A percentile compares a stretch with the other conserved stretches of the same genome.
Conservation (phyloP, 92 coral and sea anemone species). For the Scolanthus callimorphus region DNA sequence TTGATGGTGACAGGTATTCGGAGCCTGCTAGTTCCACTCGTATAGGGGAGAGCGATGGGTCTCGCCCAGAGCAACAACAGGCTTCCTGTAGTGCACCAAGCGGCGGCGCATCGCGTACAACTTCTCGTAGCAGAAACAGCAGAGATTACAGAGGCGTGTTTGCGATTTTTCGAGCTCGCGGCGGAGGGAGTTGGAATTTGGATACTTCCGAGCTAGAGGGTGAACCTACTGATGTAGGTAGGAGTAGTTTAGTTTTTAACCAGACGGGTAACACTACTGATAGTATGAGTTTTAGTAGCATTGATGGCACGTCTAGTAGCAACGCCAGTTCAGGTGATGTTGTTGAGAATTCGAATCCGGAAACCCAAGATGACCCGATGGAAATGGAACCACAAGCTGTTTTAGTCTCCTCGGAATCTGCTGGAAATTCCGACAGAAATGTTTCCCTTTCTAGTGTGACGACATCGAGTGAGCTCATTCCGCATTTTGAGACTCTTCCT, state of each 20-base stretch:
- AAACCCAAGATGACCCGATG: neutral
- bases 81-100: neutral
- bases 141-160: constrained; percentile 63
- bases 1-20: neutral
- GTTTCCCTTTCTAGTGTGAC: neutral
- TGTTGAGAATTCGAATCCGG: neutral
- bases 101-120: neutral
- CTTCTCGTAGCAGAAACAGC: neutral
- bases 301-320: constrained; percentile 15
- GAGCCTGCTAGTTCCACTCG: too few relatives aligned
- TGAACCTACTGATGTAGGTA: constrained; percentile 31
- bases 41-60: neutral
- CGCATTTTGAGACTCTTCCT: neutral
- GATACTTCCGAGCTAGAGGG: constrained; percentile 50
- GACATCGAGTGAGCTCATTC: neutral
- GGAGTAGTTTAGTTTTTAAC: constrained; percentile 19
- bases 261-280: constrained; percentile 21
- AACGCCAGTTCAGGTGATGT: neutral
- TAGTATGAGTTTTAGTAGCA: constrained; percentile 48
- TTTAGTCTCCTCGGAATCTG: neutral
- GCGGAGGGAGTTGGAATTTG: constrained; percentile 60
- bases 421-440: neutral
- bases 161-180: constrained; percentile 76
- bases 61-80: neutral
- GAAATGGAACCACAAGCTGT: neutral